Conservation (phyloP, 1,140 invertebrate genomes). For the Brachionus manjavacas region DNA sequence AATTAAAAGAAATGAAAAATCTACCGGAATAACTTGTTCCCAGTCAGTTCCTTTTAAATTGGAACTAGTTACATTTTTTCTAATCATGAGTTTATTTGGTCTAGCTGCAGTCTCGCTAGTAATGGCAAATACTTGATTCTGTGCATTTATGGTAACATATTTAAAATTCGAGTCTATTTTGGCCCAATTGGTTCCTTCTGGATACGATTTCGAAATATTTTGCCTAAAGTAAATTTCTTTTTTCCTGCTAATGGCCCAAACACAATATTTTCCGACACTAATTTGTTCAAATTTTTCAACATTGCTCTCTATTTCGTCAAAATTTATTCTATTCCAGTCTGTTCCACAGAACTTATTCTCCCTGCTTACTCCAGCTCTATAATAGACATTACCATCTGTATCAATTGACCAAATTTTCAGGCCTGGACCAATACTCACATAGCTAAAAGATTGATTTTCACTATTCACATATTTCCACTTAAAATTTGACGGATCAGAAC, state of each 20-base stretch:
- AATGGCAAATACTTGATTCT: conserved; percentile 32
- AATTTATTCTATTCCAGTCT: neutral
- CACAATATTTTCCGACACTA: conserved; percentile 29
- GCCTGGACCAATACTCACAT: neutral
- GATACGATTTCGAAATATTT: conserved; percentile 20
- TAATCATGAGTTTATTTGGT: neutral
- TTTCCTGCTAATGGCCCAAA: conserved; percentile 15
- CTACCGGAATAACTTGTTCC: neutral
- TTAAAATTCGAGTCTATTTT: neutral
- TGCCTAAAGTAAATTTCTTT: conserved; percentile 29
- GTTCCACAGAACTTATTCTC: conserved; percentile 1
- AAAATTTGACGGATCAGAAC: neutral
- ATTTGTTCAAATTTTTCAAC: neutral
- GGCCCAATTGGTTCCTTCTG: conserved; percentile 9
- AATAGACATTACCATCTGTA: conserved; percentile 14
- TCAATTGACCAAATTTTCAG: conserved; percentile 36
- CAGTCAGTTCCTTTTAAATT: neutral
- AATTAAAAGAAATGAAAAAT: neutral
- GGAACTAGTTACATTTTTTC: neutral
- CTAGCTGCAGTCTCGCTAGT: neutral
- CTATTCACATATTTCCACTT: conserved; percentile 21
- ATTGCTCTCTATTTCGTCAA: neutral
- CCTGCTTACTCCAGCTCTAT: neutral
- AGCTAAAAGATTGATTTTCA: neutral
- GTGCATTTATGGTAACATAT: conserved; percentile 16